Evolutionary conservation across 2,797 vertebrate genomes (phyloP), one percentile per base, ranked within the genome.

Genomic region (Falco berigora): DNA sequence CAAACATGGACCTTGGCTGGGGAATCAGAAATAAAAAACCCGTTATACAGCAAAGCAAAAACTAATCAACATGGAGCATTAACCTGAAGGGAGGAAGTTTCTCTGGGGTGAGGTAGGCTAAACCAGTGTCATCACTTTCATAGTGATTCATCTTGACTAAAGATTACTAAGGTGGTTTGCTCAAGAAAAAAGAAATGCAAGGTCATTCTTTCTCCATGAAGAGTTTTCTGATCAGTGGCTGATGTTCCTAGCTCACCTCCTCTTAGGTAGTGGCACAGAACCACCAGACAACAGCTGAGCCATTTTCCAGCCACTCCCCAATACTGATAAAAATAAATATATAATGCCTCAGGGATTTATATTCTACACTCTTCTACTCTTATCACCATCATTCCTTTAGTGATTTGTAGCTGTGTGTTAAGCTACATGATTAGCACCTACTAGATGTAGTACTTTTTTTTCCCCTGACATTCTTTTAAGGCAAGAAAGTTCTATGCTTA

Each of bases 11-110:
- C 68, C 49, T 82, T 87, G 46, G 46, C 68, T 77, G 38, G 38
- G 56, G 40, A 87, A 80, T 94, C 77, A 86, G n/a, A 82, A 92
- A 84, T 83, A 91, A 64, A 5, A 5, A 87, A 82, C 69, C 55
- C 56, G 67, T 74, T 89, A 83, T 38, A 79, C 52, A 88, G 84
- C 78, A 92, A 90, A 93, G 44, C 56, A 59, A 95, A 91, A 88
- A 72, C 82, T 86, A 77, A 86, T 72, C 86, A 84, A 81, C 58
- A 18, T 24, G 66, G 82, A 96, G 86, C 74, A 83, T 84, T 81
- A 94, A 94, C 73, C 62, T 68, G 86, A 75, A 92, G 62, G 55
- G 80, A 86, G 40, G 40, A 88, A 59, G 44, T 86, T 90, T 76
- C 73, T 92, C 30, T 69, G 80, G 46, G 50, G 50, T 69, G 73